Evolutionary conservation across 2,797 vertebrate genomes (phyloP).

Genomic region (Kryptopterus vitreolus): DNA sequence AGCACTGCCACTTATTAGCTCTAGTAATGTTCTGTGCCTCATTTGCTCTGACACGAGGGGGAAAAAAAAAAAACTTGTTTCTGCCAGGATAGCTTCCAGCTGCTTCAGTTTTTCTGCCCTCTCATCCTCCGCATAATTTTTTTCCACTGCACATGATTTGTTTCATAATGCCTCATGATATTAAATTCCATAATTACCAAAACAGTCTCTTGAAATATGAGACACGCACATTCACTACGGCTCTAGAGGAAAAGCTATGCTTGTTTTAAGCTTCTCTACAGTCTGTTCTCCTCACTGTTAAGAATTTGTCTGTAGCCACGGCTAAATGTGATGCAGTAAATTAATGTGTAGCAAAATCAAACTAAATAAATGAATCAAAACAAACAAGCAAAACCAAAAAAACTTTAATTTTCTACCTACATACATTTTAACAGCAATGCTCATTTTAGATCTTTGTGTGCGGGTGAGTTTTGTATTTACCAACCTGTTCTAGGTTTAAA

Average conservation of each 20-base stretch:
- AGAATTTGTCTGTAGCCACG: background rate
- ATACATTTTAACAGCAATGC: background rate
- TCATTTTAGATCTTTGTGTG: background rate
- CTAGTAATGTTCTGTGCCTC: background rate
- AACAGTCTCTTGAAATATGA: background rate
- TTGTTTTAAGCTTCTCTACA: background rate
- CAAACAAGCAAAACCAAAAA: background rate
- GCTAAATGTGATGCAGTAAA: background rate
- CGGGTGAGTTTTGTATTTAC: background rate
- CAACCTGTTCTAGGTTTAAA: too few relatives aligned
- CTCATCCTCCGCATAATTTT: background rate
- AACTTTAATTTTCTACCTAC: background rate
- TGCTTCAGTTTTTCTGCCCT: background rate
- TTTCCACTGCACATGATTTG: background rate
- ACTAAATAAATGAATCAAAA: background rate
- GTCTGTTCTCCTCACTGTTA: too few relatives aligned
- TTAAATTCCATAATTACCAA: background rate
- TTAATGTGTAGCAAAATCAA: background rate
- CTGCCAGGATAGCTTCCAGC: background rate
- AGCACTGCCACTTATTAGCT: background rate
- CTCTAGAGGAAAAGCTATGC: background rate
- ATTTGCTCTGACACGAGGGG: background rate
- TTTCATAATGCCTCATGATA: background rate
- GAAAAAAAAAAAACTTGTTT: background rate
- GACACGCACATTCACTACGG: background rate